Base-by-base conservation (phyloP, 2,113 vertebrate species). In the Lepisosteus osseus region DNA sequence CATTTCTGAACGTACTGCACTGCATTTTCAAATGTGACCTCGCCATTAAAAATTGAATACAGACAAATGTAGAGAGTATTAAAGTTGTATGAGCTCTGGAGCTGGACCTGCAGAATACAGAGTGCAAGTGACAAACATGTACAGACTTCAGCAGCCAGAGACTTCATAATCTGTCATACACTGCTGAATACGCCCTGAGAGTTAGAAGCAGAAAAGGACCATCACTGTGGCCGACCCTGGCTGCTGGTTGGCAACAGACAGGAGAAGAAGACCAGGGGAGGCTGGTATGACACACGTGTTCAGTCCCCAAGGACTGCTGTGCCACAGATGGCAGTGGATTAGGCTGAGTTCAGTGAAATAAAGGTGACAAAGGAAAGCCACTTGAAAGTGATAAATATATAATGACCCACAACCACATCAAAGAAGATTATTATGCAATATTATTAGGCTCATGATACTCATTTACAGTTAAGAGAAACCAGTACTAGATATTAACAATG, bases 21-120 rank as follows among this genome's bases (percentile, higher is more conserved):
- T 59, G 40, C 40, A 59, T 59, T 59, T 69, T 69, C 68, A 57
- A 6, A 42, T 14, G 41, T 59, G 54, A 69, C 54, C 55, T 59
- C 15, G 5, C 40, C 47, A 69, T 44, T 61, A 69, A 56, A 56
- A 43, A 69, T 57, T 43, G 5, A 69, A 69, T 55, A 54, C 41
- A 69, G 41, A 17, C 68, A 54, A 47, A 40, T 68, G 66, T 68
- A 2, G 66, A 7, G 15, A 11, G 15, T 51, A 40, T 13, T 43
- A 44, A 44, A 44, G 65, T 44, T 67, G 65, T 47, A n/a, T n/a
- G 15, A 41, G 44, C 54, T 12, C 0, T 69, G 68, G 41, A 69
- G 41, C 3, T 12, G 54, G 6, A 14, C n/a, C 8, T 64, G 62
- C 62, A 29, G 62, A 40, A 64, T 3, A 1, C 2, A 40, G 12